Percentiles rank a stretch among this genome's conserved stretches.
phyloP scores from a whole-genome alignment of 1,140 invertebrate genomes.

The Musca vetustissima region DNA sequence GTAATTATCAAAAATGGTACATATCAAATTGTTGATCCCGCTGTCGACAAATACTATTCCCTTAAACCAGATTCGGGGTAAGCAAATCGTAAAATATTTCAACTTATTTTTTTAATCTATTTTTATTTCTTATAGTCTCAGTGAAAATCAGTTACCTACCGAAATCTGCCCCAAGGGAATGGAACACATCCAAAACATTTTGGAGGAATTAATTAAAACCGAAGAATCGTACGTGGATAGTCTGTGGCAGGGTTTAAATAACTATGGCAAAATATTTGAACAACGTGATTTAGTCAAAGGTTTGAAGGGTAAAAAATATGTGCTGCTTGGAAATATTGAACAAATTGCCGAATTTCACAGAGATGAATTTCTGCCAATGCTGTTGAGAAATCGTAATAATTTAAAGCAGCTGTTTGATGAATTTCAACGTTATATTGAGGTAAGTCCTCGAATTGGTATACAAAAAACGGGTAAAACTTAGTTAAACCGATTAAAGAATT shows the following conservation, averaged over 20 bases:
- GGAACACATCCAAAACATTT: conserved; percentile 47
- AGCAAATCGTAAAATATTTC: no score
- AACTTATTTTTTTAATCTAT: no score
- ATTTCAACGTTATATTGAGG: conserved; percentile 45
- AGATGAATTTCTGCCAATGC: conserved; percentile 49
- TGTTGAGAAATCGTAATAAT: conserved; percentile 42
- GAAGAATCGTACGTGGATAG: conserved; percentile 53
- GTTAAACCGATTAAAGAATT: no score
- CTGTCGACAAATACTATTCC: no score
- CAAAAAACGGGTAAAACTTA: no score
- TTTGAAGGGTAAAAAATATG: conserved; percentile 50
- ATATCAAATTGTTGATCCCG: no score
- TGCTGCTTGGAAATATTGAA: conserved; percentile 51
- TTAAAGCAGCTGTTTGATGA: conserved; percentile 47
- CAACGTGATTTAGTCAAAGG: conserved; percentile 43
- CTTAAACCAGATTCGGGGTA: no score
- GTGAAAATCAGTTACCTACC: conserved; percentile 36
- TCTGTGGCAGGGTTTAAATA: conserved; percentile 41
- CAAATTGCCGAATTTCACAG: conserved; percentile 52
- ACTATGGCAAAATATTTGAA: conserved; percentile 50
- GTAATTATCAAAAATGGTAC: no score
- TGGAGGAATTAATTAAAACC: conserved; percentile 52
- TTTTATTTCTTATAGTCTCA: no score
- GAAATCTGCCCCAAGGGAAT: conserved; percentile 47
- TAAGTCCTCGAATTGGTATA: no score